These are phyloP conservation scores for Ptiloglossa arizonensis DNA, from an alignment of 1,140 invertebrate species.

Conservation along the genomic window DNA sequence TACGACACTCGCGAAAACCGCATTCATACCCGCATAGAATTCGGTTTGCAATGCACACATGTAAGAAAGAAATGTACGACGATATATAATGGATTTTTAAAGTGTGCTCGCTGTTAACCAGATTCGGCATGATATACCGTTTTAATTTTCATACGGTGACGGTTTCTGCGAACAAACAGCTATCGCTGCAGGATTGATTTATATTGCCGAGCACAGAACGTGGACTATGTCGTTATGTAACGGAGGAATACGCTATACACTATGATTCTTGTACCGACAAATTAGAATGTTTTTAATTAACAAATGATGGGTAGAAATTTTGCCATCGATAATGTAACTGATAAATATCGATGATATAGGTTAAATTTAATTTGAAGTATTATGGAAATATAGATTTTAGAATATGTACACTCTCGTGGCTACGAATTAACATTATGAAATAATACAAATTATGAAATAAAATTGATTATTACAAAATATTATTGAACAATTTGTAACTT, in stretches of 20 bases:
- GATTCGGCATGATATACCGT: conserved; percentile 34
- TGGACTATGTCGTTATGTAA: not conserved
- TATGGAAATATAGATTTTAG: no score
- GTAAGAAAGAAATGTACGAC: not conserved
- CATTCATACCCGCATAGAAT: not conserved
- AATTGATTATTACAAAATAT: no score
- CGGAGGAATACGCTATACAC: not conserved
- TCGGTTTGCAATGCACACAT: not conserved
- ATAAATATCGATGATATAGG: not conserved
- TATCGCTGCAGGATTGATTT: conserved; percentile 25
- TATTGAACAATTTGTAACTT: no score
- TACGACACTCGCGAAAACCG: not conserved
- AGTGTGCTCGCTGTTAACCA: conserved; percentile 1
- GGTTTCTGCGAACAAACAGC: conserved; percentile 23
- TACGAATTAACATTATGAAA: no score
- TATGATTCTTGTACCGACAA: not conserved
- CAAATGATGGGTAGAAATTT: conserved; percentile 1
- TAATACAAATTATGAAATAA: no score
- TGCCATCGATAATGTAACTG: not conserved
- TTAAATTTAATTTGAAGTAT: no score
- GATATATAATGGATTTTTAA: conserved; percentile 4
- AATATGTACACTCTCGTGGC: no score
- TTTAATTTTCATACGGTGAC: conserved; percentile 44
- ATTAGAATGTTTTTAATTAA: not conserved
- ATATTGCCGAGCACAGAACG: not conserved